Base-by-base conservation (phyloP, 2,797 vertebrate species). In the Tragelaphus oryx region DNA sequence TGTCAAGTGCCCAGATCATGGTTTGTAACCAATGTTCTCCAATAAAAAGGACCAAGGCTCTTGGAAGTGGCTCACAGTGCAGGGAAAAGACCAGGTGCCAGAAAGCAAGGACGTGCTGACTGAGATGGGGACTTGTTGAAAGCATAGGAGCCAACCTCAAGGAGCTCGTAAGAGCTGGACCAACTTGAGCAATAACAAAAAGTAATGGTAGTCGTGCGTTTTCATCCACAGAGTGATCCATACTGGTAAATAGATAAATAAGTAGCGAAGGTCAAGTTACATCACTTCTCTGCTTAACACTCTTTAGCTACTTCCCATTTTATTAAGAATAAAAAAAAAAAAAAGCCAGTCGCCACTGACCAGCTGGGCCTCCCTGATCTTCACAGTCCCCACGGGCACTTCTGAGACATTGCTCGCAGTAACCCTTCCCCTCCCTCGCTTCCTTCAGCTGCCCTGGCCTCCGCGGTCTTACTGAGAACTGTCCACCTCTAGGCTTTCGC, bases 351-450 rank as follows among this genome's bases (percentile, higher is more conserved):
- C 4, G 11, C 84, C 17, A 12, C 12, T 30, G 57, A 16, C 17
- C 33, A 2, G 4, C 44, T 20, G 4, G 76, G n/a, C 33, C 7
- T 37, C 10, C 10, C 0, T 9, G 18, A 55, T 41, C 18, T 62
- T 62, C 54, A 2, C 20, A 9, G 13, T 3, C 48, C 55, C 18
- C 37, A 12, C 0, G 0, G 18, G 22, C 10, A 11, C 41, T 65
- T 55, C 26, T 33, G 5, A 46, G n/a, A 50, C 5, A 0, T 17
- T 28, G 6, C 46, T 74, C 4, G 4, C 33, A 22, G 0, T 41
- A 37, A 52, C 28, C 50, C 37, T 57, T 76, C 5, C 28, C n/a
- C 20, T 76, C 9, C 1, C 18, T 55, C 30, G 12, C n/a, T 82
- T n/a, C 59, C 57, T 46, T n/a, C 18, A 60, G 6, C 30, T 10